Percentiles rank a stretch among this genome's conserved stretches.
phyloP scores from a whole-genome alignment of 2,797 vertebrate genomes.

The Phaenicophaeus curvirostris region DNA sequence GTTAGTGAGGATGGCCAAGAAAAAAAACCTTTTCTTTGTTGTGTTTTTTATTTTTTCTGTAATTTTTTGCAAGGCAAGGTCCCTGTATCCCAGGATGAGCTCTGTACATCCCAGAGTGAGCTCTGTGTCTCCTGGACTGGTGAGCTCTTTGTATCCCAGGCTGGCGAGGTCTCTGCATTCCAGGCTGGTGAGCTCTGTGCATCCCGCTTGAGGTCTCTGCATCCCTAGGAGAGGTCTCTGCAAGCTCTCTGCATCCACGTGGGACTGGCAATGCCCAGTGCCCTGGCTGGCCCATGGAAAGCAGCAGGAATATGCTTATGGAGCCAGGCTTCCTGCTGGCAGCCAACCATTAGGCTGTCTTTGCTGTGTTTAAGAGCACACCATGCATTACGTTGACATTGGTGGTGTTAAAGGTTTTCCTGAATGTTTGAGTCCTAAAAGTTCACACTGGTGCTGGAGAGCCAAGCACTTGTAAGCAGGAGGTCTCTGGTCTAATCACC shows the following conservation, averaged over 20 bases:
- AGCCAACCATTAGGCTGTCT: background rate
- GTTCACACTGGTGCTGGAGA: background rate
- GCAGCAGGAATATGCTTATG: background rate
- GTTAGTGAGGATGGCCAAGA: background rate
- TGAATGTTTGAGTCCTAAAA: background rate
- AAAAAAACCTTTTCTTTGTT: background rate
- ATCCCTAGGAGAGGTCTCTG: background rate
- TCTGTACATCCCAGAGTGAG: no score
- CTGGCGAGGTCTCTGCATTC: no score
- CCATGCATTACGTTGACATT: no score
- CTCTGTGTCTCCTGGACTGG: no score
- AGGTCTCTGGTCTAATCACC: background rate
- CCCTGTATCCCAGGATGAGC: no score
- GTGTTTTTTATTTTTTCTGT: background rate
- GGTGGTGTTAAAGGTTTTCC: background rate
- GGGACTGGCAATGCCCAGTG: background rate
- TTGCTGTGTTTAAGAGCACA: background rate
- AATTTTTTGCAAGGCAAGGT: background rate
- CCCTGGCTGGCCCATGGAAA: background rate
- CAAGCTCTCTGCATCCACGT: rapidly evolving
- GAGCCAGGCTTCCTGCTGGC: background rate
- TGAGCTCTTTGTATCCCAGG: no score
- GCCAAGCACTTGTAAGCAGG: background rate
- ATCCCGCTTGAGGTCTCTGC: no score
- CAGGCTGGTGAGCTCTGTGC: no score